Evolutionary conservation across 2,888 invertebrate genomes (phyloP).

Genomic region (Trissolcus brochymenae): DNA sequence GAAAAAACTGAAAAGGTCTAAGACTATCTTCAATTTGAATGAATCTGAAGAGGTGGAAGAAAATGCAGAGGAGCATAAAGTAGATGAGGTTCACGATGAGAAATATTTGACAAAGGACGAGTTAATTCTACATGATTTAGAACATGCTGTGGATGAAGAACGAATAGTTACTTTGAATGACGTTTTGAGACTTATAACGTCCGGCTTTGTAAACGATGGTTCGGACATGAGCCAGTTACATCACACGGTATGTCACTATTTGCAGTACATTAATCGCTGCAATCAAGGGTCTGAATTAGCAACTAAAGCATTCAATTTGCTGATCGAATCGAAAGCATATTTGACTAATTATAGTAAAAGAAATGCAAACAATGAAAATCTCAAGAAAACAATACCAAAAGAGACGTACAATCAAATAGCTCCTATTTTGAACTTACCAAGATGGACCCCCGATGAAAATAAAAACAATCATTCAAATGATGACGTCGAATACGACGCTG

Average conservation of each 20-base stretch:
- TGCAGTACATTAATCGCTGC: slow-evolving; percentile 40
- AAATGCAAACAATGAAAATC: slow-evolving; percentile 62
- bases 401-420: slow-evolving; percentile 34
- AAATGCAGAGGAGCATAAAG: neutral
- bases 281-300: slow-evolving; percentile 58
- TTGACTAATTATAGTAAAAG: slow-evolving; percentile 61
- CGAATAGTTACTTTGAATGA: slow-evolving; percentile 12
- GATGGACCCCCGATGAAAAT: neutral
- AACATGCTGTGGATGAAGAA: slow-evolving; percentile 12
- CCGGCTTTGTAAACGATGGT: slow-evolving; percentile 12
- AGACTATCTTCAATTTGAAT: slow-evolving; percentile 33
- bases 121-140: slow-evolving; percentile 2
- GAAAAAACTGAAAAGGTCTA: slow-evolving; percentile 45
- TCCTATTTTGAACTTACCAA: slow-evolving; percentile 29
- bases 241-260: slow-evolving; percentile 62
- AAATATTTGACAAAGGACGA: neutral
- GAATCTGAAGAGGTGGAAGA: slow-evolving; percentile 11
- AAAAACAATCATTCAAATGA: neutral
- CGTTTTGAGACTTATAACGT: slow-evolving; percentile 29
- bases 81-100: neutral
- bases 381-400: slow-evolving; percentile 59
- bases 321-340: slow-evolving; percentile 68
- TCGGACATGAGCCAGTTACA: slow-evolving; percentile 44
- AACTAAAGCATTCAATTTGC: slow-evolving; percentile 64
- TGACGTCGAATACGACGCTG: neutral